Conservation (phyloP, 2,888 invertebrate genomes). For the Spilosoma lubricipeda region DNA sequence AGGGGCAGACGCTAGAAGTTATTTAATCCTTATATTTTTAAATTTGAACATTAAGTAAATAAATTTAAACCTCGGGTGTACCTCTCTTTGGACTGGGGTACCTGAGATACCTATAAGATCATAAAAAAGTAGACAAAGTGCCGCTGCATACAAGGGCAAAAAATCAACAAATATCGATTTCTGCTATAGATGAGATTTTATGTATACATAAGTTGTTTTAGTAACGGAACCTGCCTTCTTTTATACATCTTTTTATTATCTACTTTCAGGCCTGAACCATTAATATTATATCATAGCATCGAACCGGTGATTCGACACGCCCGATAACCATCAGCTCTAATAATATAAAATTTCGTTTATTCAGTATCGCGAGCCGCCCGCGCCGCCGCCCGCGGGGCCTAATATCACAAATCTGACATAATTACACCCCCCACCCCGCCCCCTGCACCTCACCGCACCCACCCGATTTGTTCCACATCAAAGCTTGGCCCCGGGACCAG, state of each 20-base stretch:
- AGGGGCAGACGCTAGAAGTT: background rate
- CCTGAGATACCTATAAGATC: no score
- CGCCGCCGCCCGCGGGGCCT: constrained; percentile 41
- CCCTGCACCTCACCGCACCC: constrained; percentile 14
- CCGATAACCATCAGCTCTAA: constrained; percentile 24
- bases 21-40: background rate
- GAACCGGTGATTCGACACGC: constrained; percentile 33
- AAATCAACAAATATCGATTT: background rate
- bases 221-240: background rate
- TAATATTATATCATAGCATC: constrained; percentile 21
- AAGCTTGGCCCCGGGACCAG: constrained; percentile 24
- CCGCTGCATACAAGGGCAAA: background rate
- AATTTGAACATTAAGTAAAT: no score
- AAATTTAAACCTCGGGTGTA: no score
- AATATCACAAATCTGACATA: constrained; percentile 48
- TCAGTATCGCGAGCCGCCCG: constrained; percentile 11
- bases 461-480: constrained; percentile 35
- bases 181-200: background rate
- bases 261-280: background rate
- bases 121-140: no score
- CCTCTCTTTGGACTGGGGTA: no score
- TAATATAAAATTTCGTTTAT: constrained; percentile 25
- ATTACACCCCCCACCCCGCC: constrained; percentile 32
- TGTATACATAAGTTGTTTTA: background rate
- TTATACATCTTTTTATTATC: background rate